These are phyloP conservation scores for Cladopsammia gracilis DNA, from an alignment of 64 coral and sea anemone species.

Conservation along the genomic window DNA sequence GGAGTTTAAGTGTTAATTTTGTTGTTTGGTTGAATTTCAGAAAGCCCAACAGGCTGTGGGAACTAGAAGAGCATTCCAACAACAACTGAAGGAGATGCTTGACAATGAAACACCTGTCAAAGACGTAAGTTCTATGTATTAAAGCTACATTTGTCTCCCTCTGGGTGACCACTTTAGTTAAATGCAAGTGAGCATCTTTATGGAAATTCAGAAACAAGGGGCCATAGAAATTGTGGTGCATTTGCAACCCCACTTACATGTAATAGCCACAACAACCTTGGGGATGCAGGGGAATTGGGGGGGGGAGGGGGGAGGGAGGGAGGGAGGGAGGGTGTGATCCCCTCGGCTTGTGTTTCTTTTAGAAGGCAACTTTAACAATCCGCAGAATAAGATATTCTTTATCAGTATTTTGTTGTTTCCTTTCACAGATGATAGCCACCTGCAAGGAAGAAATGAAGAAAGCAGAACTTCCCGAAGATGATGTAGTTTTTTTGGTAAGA, in stretches of 20 bases:
- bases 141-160: not conserved
- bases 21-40: conserved; percentile 41
- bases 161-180: too few species aligned
- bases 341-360: too few species aligned
- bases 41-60: conserved; percentile 82
- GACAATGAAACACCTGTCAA: conserved; percentile 84
- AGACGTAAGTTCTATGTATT: conserved; percentile 64
- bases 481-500: conserved; percentile 87
- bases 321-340: too few species aligned
- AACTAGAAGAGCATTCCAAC: conserved; percentile 78
- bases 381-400: too few species aligned
- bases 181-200: too few species aligned
- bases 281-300: too few species aligned
- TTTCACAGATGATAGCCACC: conserved; percentile 80
- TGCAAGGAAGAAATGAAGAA: conserved; percentile 92
- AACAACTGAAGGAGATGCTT: conserved; percentile 93
- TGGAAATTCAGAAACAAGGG: too few species aligned
- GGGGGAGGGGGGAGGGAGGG: too few species aligned
- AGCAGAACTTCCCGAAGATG: conserved; percentile 71
- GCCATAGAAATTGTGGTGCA: too few species aligned
- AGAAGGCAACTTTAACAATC: too few species aligned
- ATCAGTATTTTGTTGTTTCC: not conserved
- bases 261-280: too few species aligned
- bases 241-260: too few species aligned
- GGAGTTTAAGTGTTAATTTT: not conserved